Evolutionary conservation across 2,888 invertebrate species (phyloP).

Genomic region (Alviniconcha strummeri): DNA sequence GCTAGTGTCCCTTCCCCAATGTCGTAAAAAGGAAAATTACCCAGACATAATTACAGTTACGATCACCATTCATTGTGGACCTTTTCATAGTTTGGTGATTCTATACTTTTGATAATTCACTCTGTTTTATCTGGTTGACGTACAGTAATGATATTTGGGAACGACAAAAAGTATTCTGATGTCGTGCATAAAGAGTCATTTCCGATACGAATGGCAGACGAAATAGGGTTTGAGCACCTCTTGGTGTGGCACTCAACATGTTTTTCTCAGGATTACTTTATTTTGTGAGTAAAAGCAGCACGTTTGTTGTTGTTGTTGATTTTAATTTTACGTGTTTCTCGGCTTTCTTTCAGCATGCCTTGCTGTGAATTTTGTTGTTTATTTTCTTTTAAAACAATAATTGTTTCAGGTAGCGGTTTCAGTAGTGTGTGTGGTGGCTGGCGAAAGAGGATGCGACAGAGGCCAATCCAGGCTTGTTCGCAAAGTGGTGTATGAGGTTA

Average conservation of each 20-base stretch:
- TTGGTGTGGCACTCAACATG: not conserved
- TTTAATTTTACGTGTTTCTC: not conserved
- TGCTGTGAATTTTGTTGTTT: not conserved
- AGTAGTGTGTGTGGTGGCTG: not conserved
- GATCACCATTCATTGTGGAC: too few relatives aligned
- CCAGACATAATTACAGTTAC: too few relatives aligned
- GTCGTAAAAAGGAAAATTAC: too few relatives aligned
- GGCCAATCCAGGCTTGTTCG: slow-evolving; percentile 51
- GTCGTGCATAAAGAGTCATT: not conserved
- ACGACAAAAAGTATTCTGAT: too few relatives aligned
- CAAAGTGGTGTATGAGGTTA: slow-evolving; percentile 50
- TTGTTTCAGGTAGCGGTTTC: slow-evolving; percentile 10
- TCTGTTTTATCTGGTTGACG: too few relatives aligned
- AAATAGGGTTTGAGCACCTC: not conserved
- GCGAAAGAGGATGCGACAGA: slow-evolving; percentile 31
- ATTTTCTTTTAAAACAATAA: too few relatives aligned
- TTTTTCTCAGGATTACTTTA: not conserved
- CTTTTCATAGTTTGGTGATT: too few relatives aligned
- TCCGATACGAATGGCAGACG: not conserved
- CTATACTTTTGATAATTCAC: too few relatives aligned
- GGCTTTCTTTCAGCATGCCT: not conserved
- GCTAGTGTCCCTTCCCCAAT: too few relatives aligned
- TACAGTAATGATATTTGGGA: too few relatives aligned
- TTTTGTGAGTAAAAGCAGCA: not conserved
- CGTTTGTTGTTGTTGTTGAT: not conserved